Percentiles rank a stretch among this genome's conserved stretches.
These are phyloP conservation scores for Acanthosepion esculentum DNA, from an alignment of 2,888 invertebrate species.

Conservation along the genomic window DNA sequence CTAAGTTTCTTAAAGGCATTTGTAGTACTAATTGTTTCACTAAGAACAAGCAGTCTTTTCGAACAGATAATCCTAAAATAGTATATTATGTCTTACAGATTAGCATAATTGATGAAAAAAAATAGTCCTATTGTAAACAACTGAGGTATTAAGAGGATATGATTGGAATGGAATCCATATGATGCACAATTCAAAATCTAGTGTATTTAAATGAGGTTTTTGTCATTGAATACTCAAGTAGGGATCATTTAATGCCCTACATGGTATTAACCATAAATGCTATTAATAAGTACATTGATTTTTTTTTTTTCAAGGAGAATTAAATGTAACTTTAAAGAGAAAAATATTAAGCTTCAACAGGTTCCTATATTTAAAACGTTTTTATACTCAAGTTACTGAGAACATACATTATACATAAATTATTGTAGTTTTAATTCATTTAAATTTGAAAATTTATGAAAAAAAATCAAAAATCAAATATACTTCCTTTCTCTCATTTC, in stretches of 20 bases:
- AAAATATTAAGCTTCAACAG: too few species aligned
- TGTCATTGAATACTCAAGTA: neutral
- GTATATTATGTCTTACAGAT: too few species aligned
- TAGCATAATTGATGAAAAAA: too few species aligned
- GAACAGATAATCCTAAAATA: too few species aligned
- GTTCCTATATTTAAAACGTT: neutral
- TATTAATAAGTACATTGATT: neutral
- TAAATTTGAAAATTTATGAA: neutral
- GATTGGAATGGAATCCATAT: neutral
- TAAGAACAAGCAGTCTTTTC: too few species aligned
- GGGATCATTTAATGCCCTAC: neutral
- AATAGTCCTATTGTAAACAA: too few species aligned
- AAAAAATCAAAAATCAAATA: neutral
- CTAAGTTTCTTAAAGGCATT: too few species aligned
- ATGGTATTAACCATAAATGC: neutral
- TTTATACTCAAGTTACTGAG: neutral
- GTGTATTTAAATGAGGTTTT: neutral
- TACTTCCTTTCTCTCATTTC: neutral
- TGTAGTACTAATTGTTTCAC: too few species aligned
- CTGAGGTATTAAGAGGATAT: neutral
- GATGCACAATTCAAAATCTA: neutral
- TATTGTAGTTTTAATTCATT: too few species aligned
- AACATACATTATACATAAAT: neutral
- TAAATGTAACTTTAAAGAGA: too few species aligned
- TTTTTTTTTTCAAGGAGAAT: neutral